Percentiles rank a stretch among this genome's conserved stretches.
Conservation (phyloP, 2,888 invertebrate species). For the Cataglyphis cursor region DNA sequence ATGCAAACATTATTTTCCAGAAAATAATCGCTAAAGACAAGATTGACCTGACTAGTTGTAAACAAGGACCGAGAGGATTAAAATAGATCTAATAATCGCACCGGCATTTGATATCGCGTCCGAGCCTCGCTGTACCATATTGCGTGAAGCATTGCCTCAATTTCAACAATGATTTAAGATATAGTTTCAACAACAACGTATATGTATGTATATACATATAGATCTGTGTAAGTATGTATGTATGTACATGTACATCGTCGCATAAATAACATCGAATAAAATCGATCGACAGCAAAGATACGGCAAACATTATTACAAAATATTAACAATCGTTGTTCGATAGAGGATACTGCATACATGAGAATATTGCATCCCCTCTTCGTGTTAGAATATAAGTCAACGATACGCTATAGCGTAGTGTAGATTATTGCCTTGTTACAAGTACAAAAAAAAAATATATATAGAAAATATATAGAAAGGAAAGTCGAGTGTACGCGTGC, state of each 20-base stretch:
- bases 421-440: slow-evolving; percentile 56
- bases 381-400: slow-evolving; percentile 43
- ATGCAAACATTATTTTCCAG: background rate
- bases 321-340: slow-evolving; percentile 62
- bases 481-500: slow-evolving; percentile 49
- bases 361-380: background rate
- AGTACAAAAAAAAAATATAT: slow-evolving; percentile 49
- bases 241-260: slow-evolving; percentile 56
- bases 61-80: slow-evolving; percentile 35
- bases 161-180: slow-evolving; percentile 54
- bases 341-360: background rate
- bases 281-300: slow-evolving; percentile 55
- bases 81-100: slow-evolving; percentile 39
- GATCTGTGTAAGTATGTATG: slow-evolving; percentile 32
- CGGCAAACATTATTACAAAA: slow-evolving; percentile 56
- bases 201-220: slow-evolving; percentile 31
- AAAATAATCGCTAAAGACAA: slow-evolving; percentile 19
- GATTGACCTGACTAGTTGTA: slow-evolving; percentile 10
- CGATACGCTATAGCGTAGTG: slow-evolving; percentile 29
- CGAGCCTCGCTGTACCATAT: slow-evolving; percentile 18
- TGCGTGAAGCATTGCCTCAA: slow-evolving; percentile 23
- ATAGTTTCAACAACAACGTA: slow-evolving; percentile 63
- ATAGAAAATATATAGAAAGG: slow-evolving; percentile 27
- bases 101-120: background rate
- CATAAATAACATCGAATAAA: slow-evolving; percentile 40